phyloP scores from a whole-genome alignment of 2,797 vertebrate species.

The Sebastes hubbsi region DNA sequence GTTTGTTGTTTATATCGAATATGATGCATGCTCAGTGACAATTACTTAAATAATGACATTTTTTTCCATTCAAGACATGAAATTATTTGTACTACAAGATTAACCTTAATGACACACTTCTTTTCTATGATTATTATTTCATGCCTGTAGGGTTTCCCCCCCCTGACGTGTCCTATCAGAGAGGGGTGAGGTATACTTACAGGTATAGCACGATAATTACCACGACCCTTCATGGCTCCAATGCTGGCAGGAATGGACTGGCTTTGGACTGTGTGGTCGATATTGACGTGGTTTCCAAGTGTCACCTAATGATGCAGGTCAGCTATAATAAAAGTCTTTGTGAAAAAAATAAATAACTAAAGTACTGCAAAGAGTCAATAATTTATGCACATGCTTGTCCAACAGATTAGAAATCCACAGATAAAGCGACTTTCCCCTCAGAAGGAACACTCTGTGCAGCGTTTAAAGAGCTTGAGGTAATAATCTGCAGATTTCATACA shows the following conservation, averaged over 20 bases:
- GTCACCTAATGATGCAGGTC: slow-evolving; percentile 83
- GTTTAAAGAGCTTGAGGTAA: slow-evolving; percentile 84
- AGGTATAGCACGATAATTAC: slow-evolving; percentile 81
- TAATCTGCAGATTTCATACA: not conserved
- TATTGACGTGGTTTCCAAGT: slow-evolving; percentile 83
- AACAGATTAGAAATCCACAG: slow-evolving; percentile 85
- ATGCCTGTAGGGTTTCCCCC: slow-evolving; percentile 40
- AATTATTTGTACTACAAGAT: not conserved
- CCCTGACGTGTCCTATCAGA: slow-evolving; percentile 59
- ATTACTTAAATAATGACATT: not conserved
- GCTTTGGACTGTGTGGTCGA: slow-evolving; percentile 85
- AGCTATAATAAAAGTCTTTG: not conserved
- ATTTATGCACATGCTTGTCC: slow-evolving; percentile 20
- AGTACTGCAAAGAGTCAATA: not conserved
- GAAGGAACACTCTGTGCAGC: slow-evolving; percentile 81
- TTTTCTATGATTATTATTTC: not conserved
- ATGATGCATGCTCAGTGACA: not conserved
- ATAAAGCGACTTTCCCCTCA: slow-evolving; percentile 82
- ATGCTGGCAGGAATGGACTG: slow-evolving; percentile 77
- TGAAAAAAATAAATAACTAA: not conserved
- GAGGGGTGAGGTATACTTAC: slow-evolving; percentile 83
- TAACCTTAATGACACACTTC: not conserved
- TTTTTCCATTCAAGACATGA: not conserved
- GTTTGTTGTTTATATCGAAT: not conserved
- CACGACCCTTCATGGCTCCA: slow-evolving; percentile 78